Conservation (phyloP, 1,140 invertebrate species). For the Leptinotarsa texana region DNA sequence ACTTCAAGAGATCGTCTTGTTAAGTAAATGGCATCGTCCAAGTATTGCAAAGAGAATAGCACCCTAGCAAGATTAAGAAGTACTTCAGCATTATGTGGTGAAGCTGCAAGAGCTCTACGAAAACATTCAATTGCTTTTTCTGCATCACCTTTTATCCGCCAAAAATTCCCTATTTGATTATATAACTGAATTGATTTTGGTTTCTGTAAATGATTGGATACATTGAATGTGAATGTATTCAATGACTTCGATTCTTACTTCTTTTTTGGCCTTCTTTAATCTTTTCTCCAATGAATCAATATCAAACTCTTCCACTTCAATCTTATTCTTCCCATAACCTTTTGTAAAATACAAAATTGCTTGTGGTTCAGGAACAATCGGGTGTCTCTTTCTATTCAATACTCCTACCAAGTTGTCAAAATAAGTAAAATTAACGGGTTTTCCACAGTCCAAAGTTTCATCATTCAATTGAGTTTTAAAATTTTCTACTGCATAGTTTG, state of each 20-base stretch:
- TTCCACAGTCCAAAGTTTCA: conserved; percentile 80
- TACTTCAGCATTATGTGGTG: conserved; percentile 84
- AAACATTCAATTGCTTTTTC: conserved; percentile 86
- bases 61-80: conserved; percentile 83
- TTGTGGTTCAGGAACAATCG: conserved; percentile 63
- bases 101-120: conserved; percentile 78
- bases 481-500: conserved; percentile 13
- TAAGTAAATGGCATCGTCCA: conserved; percentile 86
- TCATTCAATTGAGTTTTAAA: conserved; percentile 54
- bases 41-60: conserved; percentile 81
- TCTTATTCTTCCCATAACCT: conserved; percentile 61
- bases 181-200: conserved; percentile 84
- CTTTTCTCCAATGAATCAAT: conserved; percentile 76
- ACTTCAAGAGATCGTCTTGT: conserved; percentile 67
- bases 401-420: conserved; percentile 86
- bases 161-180: conserved; percentile 89
- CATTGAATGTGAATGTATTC: not conserved
- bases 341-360: conserved; percentile 76
- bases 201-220: conserved; percentile 61
- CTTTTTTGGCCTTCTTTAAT: conserved; percentile 79
- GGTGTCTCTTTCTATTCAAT: conserved; percentile 68
- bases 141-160: conserved; percentile 83
- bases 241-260: conserved; percentile 56
- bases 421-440: conserved; percentile 84
- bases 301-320: conserved; percentile 71